Percentiles rank a stretch among this genome's conserved stretches.
These are phyloP conservation scores for Meloe dianella DNA, from an alignment of 2,888 invertebrate genomes.

Conservation along the genomic window DNA sequence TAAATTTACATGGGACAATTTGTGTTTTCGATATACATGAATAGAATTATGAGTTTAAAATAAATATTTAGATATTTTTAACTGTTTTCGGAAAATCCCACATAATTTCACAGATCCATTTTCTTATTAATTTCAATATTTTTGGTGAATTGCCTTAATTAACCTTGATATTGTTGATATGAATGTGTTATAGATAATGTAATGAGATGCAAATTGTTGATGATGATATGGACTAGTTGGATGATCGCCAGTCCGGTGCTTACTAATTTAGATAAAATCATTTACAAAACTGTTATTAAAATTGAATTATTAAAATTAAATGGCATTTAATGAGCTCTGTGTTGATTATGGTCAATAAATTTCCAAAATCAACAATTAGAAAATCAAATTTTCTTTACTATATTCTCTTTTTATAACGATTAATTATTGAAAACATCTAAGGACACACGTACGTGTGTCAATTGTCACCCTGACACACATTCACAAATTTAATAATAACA, in stretches of 20 bases:
- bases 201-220: conserved; percentile 15
- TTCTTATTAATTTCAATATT: background rate
- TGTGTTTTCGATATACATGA: too few relatives aligned
- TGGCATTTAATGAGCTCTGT: background rate
- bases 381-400: too few relatives aligned
- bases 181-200: conserved; percentile 5
- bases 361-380: background rate
- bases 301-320: conserved; percentile 7
- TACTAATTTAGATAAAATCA: background rate
- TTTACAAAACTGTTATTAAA: background rate
- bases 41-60: too few relatives aligned
- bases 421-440: too few relatives aligned
- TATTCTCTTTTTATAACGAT: too few relatives aligned
- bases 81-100: background rate
- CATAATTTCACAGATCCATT: too few relatives aligned
- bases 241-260: conserved; percentile 10
- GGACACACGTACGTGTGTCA: too few relatives aligned
- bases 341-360: background rate
- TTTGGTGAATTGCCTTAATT: background rate
- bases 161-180: background rate
- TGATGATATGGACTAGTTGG: conserved; percentile 11
- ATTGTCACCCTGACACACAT: background rate
- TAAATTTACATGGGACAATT: too few relatives aligned
- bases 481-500: background rate
- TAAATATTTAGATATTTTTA: background rate